Conservation (phyloP, 2,797 vertebrate genomes). For the Rousettus madagascariensis region DNA sequence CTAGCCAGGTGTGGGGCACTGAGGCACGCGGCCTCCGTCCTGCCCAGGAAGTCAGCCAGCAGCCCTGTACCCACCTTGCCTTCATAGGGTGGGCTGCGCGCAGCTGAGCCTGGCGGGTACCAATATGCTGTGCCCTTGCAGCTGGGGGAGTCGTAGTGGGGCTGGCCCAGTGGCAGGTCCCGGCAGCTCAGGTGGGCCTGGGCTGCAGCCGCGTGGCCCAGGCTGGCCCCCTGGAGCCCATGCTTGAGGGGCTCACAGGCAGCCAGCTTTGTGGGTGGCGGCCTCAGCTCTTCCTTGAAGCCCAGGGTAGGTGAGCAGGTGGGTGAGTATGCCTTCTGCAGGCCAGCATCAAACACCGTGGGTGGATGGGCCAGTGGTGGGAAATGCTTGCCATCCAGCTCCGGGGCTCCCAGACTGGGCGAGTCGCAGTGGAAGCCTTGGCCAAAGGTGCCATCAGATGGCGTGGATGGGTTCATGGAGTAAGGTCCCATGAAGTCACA, state of each 20-base stretch:
- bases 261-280: constrained; percentile 85
- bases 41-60: constrained; percentile 91
- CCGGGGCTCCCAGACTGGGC: constrained; percentile 92
- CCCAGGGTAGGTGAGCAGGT: constrained; percentile 93
- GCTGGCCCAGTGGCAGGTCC: constrained; percentile 91
- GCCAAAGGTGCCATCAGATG: constrained; percentile 95
- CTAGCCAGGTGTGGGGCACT: constrained; percentile 88
- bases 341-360: constrained; percentile 85
- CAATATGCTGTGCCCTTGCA: constrained; percentile 97
- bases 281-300: constrained; percentile 88
- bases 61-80: constrained; percentile 84
- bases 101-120: constrained; percentile 93
- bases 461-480: constrained; percentile 97
- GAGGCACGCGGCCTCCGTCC: constrained; percentile 86
- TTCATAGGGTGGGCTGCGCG: constrained; percentile 90
- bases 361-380: constrained; percentile 88
- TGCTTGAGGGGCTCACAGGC: constrained; percentile 88
- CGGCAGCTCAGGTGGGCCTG: constrained; percentile 87
- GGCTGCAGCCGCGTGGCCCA: constrained; percentile 59
- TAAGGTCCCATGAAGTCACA: constrained; percentile 98
- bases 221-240: constrained; percentile 82
- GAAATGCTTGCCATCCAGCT: constrained; percentile 92
- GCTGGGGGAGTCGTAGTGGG: constrained; percentile 95
- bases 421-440: constrained; percentile 95
- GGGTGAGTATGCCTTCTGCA: constrained; percentile 96